A percentile compares a stretch with the other conserved stretches of the same genome.
Conservation (phyloP, 2,113 vertebrate genomes). For the Empidonax alnorum region DNA sequence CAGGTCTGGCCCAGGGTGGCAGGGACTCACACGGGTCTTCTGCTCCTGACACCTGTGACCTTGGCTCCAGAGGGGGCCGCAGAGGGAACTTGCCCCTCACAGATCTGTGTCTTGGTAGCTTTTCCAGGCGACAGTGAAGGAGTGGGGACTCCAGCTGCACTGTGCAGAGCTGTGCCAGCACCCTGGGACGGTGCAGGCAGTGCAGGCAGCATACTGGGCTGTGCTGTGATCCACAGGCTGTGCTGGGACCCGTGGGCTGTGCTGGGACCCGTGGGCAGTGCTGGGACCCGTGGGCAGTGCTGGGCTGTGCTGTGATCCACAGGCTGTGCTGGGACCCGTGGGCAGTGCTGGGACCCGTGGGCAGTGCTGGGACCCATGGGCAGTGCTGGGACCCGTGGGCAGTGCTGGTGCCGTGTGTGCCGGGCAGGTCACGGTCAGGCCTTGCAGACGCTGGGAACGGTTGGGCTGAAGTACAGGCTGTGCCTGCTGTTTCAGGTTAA, state of each 20-base stretch:
- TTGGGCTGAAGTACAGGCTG: accelerated
- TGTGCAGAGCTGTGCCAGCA: accelerated
- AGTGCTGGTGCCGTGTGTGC: accelerated
- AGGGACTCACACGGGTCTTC: neutral
- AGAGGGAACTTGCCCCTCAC: neutral
- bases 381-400: neutral
- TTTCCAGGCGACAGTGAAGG: accelerated
- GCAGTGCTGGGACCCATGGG: neutral
- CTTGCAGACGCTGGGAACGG: accelerated
- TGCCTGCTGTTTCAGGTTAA: no score
- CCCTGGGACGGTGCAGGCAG: neutral
- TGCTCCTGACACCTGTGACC: neutral
- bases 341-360: accelerated
- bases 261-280: accelerated
- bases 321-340: neutral
- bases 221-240: neutral
- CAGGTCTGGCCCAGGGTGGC: accelerated
- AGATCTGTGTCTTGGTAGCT: neutral
- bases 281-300: neutral
- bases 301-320: accelerated
- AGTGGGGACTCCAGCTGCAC: neutral
- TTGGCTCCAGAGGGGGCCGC: neutral
- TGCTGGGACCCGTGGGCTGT: accelerated
- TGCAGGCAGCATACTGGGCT: neutral
- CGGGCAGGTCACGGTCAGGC: accelerated